Conservation (phyloP, 2,797 vertebrate species). For the Danionella dracula region DNA sequence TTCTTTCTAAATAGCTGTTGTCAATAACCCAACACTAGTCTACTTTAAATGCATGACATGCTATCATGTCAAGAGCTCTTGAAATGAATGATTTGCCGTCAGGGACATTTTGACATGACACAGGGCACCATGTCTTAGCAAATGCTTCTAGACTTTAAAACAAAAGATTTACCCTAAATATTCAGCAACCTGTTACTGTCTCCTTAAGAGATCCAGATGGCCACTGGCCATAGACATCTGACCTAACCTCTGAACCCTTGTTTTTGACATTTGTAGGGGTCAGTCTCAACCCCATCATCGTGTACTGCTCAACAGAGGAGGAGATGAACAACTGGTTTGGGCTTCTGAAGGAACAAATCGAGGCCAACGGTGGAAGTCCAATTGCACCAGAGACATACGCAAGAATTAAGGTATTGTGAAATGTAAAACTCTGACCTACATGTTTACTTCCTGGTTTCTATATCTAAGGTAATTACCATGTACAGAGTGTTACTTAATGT, state of each 20-base stretch:
- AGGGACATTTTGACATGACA: conserved; percentile 1
- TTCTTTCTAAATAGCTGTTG: conserved; percentile 23
- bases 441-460: no score
- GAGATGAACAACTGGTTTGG: conserved; percentile 87
- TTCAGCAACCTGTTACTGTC: conserved; percentile 17
- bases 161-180: neutral
- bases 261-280: conserved; percentile 70
- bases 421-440: neutral
- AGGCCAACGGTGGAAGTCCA: conserved; percentile 73
- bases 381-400: conserved; percentile 56
- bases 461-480: neutral
- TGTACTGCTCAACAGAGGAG: conserved; percentile 79
- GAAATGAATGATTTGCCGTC: conserved; percentile 9
- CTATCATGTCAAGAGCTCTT: conserved; percentile 3
- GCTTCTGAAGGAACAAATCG: conserved; percentile 86
- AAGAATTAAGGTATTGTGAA: conserved; percentile 63
- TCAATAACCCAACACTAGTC: conserved; percentile 19
- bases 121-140: neutral
- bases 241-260: conserved; percentile 19
- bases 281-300: conserved; percentile 82
- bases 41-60: conserved; percentile 13
- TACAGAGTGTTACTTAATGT: conserved; percentile 34
- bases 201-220: conserved; percentile 25
- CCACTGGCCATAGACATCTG: conserved; percentile 15
- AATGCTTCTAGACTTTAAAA: conserved; percentile 4